phyloP scores from a whole-genome alignment of 2,888 invertebrate genomes.

The Ephialtes manifestator region DNA sequence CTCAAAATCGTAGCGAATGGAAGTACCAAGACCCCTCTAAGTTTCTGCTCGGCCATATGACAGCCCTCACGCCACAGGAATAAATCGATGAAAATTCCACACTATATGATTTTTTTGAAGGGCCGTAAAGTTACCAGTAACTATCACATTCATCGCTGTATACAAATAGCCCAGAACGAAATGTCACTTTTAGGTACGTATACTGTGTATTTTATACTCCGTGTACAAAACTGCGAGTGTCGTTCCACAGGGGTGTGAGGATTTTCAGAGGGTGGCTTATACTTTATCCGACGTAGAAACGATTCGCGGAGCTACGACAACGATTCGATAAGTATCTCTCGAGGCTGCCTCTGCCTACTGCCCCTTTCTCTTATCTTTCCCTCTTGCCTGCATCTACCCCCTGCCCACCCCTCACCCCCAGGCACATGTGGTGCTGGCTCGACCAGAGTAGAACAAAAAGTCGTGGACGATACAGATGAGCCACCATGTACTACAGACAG shows the following conservation, averaged over 20 bases:
- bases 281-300: constrained; percentile 71
- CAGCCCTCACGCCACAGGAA: background rate
- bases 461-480: constrained; percentile 42
- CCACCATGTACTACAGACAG: constrained; percentile 22
- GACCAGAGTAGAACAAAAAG: constrained; percentile 42
- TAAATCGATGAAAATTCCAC: background rate
- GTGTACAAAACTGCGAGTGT: constrained; percentile 11
- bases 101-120: background rate
- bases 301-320: constrained; percentile 55
- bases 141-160: constrained; percentile 24
- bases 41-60: background rate
- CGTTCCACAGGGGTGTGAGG: constrained; percentile 27
- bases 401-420: background rate
- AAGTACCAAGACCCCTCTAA: background rate
- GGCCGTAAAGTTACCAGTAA: constrained; percentile 6
- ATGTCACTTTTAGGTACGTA: constrained; percentile 41
- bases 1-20: background rate
- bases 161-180: constrained; percentile 69
- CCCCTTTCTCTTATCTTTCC: constrained; percentile 26
- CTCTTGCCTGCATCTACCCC: constrained; percentile 22
- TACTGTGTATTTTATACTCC: constrained; percentile 13
- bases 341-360: constrained; percentile 42
- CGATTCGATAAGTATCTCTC: constrained; percentile 63
- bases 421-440: constrained; percentile 29
- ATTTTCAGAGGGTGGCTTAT: constrained; percentile 59